Base-by-base conservation (phyloP, 2,888 invertebrate genomes). In the Tyria jacobaeae region DNA sequence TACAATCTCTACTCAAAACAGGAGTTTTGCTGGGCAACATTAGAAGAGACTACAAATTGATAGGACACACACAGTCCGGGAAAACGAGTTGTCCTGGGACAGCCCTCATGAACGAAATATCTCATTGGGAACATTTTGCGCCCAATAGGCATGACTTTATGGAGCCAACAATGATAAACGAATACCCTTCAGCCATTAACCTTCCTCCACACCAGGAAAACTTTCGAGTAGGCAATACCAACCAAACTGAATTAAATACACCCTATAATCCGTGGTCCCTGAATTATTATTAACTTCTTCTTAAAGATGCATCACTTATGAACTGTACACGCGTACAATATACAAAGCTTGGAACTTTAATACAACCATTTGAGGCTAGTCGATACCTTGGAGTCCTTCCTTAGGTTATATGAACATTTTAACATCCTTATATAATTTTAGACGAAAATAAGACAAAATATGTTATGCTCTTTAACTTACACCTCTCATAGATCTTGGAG, bases 31-130 rank as follows among this genome's bases (percentile, higher is more conserved):
- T 87, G 15, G 96, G 96, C 1, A 91, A 91, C 70, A 95, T 97
- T 54, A 85, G 88, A 12, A 79, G 90, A 0, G 83, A 95, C 68
- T 96, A 96, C 80, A 94, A 94, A 60, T 86, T 97, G 41, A 88
- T 96, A 17, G 96, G 96, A 0, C 97, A 97, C 84, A 86, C 73
- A 2, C 92, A 92, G 65, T 79, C 83, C 1, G 83, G 79, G 82
- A n/a, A 76, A 0, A 97, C 97, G 0, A 96, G 95, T 70, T 97
- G 97, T 71, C 97, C 97, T 0, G 97, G 97, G 0, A 91, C 89
- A 3, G 89, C 94, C 0, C 88, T 97, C 0, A 94, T 94, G 66
- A 78, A 92, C 5, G 95, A 96, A 71, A 96, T 97, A 51, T 88
- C 94, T 1, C 94, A 89, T 0, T 97, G 96, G 96, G 90, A 94